Conservation (phyloP, 2,797 vertebrate genomes). For the Natrix natrix region DNA sequence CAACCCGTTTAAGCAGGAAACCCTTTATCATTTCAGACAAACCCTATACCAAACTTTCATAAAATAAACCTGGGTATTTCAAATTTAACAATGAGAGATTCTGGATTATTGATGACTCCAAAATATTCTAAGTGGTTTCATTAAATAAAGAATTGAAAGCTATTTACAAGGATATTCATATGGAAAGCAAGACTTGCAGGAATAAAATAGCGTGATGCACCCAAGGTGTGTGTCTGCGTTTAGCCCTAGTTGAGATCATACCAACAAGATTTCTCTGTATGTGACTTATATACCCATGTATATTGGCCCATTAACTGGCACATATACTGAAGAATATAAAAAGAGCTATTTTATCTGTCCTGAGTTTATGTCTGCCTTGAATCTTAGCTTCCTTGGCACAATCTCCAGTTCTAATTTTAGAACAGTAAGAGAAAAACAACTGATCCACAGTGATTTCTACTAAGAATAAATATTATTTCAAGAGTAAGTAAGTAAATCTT, state of each 20-base stretch:
- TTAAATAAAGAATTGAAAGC: background rate
- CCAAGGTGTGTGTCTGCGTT: background rate
- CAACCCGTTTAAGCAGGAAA: background rate
- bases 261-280: background rate
- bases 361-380: background rate
- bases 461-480: background rate
- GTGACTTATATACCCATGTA: background rate
- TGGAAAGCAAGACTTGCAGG: background rate
- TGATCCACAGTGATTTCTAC: background rate
- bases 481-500: too few species aligned
- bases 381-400: background rate
- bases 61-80: background rate
- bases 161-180: background rate
- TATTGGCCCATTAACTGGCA: background rate
- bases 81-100: background rate
- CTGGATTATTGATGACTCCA: background rate
- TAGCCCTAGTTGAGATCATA: background rate
- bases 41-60: background rate
- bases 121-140: background rate
- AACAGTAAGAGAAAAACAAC: background rate
- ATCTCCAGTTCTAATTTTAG: background rate
- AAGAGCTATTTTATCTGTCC: background rate
- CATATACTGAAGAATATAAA: background rate
- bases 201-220: background rate
- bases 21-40: background rate